A percentile compares a stretch with the other conserved stretches of the same genome.
Conservation (phyloP, 2,888 invertebrate genomes). For the Coenonympha glycerion region DNA sequence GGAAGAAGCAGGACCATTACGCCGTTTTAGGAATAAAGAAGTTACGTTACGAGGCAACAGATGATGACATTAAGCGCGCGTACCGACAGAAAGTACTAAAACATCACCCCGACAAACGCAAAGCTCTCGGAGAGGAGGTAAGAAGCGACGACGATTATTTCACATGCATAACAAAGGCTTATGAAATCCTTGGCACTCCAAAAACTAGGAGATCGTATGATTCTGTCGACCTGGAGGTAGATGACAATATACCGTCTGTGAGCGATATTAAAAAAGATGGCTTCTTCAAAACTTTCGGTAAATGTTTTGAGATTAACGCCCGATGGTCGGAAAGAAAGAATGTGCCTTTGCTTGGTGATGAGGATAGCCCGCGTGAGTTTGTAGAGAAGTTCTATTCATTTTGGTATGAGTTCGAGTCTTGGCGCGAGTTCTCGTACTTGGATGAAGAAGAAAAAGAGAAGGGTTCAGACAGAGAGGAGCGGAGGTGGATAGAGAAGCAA, state of each 20-base stretch:
- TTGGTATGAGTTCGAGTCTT: constrained; percentile 99
- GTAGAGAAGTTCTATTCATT: constrained; percentile 97
- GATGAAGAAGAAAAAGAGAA: constrained; percentile 99
- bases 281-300: constrained; percentile 81
- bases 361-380: constrained; percentile 84
- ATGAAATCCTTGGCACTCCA: constrained; percentile 90
- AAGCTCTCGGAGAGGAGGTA: constrained; percentile 91
- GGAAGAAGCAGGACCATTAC: constrained; percentile 99
- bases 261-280: constrained; percentile 84
- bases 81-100: constrained; percentile 86
- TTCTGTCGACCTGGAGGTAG: constrained; percentile 96
- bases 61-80: constrained; percentile 94
- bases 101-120: constrained; percentile 99
- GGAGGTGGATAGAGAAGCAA: constrained; percentile 98
- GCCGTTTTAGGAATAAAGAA: constrained; percentile 93
- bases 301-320: constrained; percentile 85
- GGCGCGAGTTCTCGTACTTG: constrained; percentile 98
- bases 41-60: constrained; percentile 88
- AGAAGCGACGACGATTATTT: constrained; percentile 96
- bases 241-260: constrained; percentile 87
- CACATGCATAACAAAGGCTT: constrained; percentile 98
- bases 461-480: constrained; percentile 96
- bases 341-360: constrained; percentile 88
- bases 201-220: constrained; percentile 92
- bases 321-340: constrained; percentile 94